Base-by-base conservation (phyloP, 2,797 vertebrate species). In the Pangasius djambal region DNA sequence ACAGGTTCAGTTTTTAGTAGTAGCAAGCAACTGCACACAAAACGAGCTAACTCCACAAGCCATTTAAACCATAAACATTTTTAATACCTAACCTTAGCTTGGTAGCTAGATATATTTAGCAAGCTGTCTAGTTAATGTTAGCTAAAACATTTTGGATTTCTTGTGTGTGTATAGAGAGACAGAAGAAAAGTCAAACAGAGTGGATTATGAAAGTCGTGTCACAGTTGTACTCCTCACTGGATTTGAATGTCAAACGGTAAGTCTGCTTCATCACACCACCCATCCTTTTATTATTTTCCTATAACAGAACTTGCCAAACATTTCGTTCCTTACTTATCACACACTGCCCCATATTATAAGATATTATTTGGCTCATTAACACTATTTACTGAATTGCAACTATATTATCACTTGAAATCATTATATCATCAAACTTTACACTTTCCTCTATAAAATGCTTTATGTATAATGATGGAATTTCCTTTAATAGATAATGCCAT, bases 101-200 rank as follows among this genome's bases (percentile, higher is more conserved):
- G 12, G 3, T n/a, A 31, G 28, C 28, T n/a, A 67, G 3, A 61
- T 22, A 61, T 40, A 40, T 40, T 40, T 40, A 63, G 44, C 6
- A 44, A 44, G 44, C 44, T 44, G 44, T 25, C 9, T 31, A n/a
- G 10, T 13, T 12, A n/a, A 67, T 31, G 4, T 5, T 67, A 67
- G 65, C 10, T 13, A 31, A 31, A 67, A 12, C 12, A 1, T 67
- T n/a, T 67, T 67, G n/a, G 65, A 67, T 13, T 31, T 31, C 28
- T 67, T 22, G 69, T 69, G n/a, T 69, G 65, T 69, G 65, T 69
- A n/a, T 69, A 9, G 75, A 44, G 4, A 1, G 4, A 50, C 48
- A 15, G 75, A 78, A 31, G 48, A n/a, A 50, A 52, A 78, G 75
- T 75, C 84, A 85, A 72, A 85, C 31, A 75, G 52, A 86, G 55